Percentiles rank a stretch among this genome's conserved stretches.
Conservation (phyloP, 2,113 vertebrate genomes). For the Nyctereutes procyonoides region DNA sequence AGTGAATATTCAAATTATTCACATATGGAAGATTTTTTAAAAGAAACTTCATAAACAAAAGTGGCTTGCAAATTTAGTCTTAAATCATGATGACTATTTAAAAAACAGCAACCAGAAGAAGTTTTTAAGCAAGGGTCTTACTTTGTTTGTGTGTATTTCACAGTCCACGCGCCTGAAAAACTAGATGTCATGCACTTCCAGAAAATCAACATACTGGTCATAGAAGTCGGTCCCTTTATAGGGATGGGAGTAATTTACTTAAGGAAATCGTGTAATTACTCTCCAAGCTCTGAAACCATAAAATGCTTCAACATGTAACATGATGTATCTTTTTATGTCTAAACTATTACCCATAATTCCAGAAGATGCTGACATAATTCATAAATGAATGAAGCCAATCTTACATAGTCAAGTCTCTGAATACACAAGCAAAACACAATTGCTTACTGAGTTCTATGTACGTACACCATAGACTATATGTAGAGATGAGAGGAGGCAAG, state of each 20-base stretch:
- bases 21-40: constrained; percentile 80
- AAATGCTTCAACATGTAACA: background rate
- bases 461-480: background rate
- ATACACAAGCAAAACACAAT: background rate
- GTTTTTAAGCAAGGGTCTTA: constrained; percentile 48
- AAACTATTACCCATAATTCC: background rate
- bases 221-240: background rate
- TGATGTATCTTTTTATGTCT: background rate
- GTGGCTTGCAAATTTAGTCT: constrained; percentile 64
- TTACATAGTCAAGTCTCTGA: background rate
- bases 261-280: constrained; percentile 15
- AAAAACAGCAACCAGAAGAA: constrained; percentile 61
- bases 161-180: constrained; percentile 18
- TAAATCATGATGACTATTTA: constrained; percentile 53
- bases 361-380: background rate
- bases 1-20: constrained; percentile 73
- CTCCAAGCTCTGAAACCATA: background rate
- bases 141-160: background rate
- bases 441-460: background rate
- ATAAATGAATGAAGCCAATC: background rate
- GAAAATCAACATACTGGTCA: background rate
- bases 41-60: constrained; percentile 75
- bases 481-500: background rate
- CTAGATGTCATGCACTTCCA: background rate
- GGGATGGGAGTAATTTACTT: background rate